Base-by-base conservation (phyloP, 2,888 invertebrate genomes). In the Beris chalybata region DNA sequence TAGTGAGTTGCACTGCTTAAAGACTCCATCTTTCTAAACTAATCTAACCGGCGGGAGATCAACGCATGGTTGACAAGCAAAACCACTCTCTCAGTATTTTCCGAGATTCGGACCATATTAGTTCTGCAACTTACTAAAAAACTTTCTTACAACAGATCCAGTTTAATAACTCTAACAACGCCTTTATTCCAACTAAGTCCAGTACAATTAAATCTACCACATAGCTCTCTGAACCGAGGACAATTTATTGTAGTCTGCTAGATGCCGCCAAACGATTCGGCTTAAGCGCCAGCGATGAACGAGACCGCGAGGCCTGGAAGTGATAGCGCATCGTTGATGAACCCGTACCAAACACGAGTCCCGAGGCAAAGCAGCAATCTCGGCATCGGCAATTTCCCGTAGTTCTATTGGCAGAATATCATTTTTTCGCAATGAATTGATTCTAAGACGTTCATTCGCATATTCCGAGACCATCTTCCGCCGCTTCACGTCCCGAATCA, bases 181-280 rank as follows among this genome's bases (percentile, higher is more conserved):
- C 22, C 3, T 22, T 22, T 22, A 22, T 22, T 22, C 22, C 22
- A 22, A 22, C 22, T 22, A 22, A 22, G n/a, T n/a, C n/a, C 3
- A 22, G 22, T 22, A 22, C 22, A 22, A 22, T 2, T 2, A 22
- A 22, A 22, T 72, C 70, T 79, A 81, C 97, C 97, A 98, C 85
- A 92, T 90, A n/a, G 97, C 95, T 77, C 97, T 85, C 78, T 95
- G 95, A 0, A 97, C 89, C 47, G 97, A 97, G 15, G 92, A 86
- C 47, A 98, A 79, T 79, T 93, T 90, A 80, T 97, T 97, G 79
- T 97, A 91, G 83, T 99, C 98, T 0, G 94, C 95, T 69, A 95
- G 83, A 76, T 93, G 87, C 69, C 97, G 86, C 85, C 93, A 99
- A 5, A 94, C 87, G 70, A 97, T 92, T 75, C 97, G 86, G 75